Base-by-base conservation (phyloP, 1,140 invertebrate species). In the Pseudomyrmex cubaensis region DNA sequence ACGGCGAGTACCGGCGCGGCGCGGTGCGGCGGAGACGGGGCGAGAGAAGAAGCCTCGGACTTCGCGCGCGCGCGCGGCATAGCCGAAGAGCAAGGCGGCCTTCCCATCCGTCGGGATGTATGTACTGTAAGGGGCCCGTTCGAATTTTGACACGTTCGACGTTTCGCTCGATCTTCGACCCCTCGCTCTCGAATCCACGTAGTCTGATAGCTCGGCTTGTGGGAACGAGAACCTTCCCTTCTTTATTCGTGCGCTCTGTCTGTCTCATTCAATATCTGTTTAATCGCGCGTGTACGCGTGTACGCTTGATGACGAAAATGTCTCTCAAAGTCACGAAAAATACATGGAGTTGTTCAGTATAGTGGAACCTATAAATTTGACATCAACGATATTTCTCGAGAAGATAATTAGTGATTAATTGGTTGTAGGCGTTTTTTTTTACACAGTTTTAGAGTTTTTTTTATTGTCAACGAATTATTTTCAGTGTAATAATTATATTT, bases 71-170 rank as follows among this genome's bases (percentile, higher is more conserved):
- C 13, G 57, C 22, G 57, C 56, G 17, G 66, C 61, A 59, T 35
- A 59, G 66, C 22, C 74, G 74, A 13, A 56, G 66, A 70, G 44
- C 82, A 22, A 66, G 62, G 5, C 74, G 85, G 72, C 56, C 74
- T 87, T 72, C 76, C 76, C 76, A 70, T 85, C 75, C 44, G 66
- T 84, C 83, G 76, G 63, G 61, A 67, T 77, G 70, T 70, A 67
- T 77, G 70, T 70, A 67, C 63, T 59, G 67, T 78, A 35, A 35
- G 75, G 25, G 64, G 91, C 90, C 90, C 91, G 91, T 93, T 94
- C 90, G 92, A 93, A 94, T 93, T 94, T 94, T 94, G 93, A 94
- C 93, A 93, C 92, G 92, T 91, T 91, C 92, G 90, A 93, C 91
- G 91, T 92, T 91, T 90, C 89, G 90, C 90, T 91, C 90, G 91